Base-by-base conservation (phyloP, 2,113 vertebrate species). In the Orycteropus afer region DNA sequence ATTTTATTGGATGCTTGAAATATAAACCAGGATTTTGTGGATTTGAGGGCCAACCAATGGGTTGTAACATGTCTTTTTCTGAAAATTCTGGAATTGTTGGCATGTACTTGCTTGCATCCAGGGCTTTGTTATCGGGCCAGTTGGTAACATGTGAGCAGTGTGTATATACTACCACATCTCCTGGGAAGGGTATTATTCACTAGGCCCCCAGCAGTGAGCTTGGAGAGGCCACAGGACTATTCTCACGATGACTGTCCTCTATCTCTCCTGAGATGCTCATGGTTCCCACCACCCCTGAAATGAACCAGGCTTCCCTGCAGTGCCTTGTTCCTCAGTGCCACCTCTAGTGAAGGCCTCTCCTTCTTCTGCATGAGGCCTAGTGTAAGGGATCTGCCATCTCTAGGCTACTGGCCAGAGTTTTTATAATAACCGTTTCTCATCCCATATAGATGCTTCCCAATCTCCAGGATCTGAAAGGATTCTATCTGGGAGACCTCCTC, bases 41-140 rank as follows among this genome's bases (percentile, higher is more conserved):
- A 53, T 69, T 81, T 90, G 65, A 90, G 61, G 73, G 7, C 47
- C 40, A 9, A 74, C 34, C 45, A 51, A 17, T 29, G n/a, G 17
- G 22, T 73, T 61, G 27, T 87, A 13, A 77, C n/a, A 65, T 13
- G 86, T 63, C 69, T 84, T 86, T 78, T 53, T 82, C 42, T 55
- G 49, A 69, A 76, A 85, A 25, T 86, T 94, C 80, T 86, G 32
- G 81, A 91, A 61, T 82, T 65, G 49, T 53, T 77, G 73, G 32
- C 34, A 37, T 82, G 65, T 47, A 32, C 91, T 95, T 67, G 7
- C 53, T 86, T 86, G 61, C 73, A 23, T 82, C 14, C 61, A 65
- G 53, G 74, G 9, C 59, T 90, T 57, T 63, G 32, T 78, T 77
- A 47, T 11, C 4, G 25, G 42, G 20, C 23, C 37, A 37, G 32